Evolutionary conservation across 1,140 invertebrate species (phyloP).

Genomic region (Asbolus verrucosus): DNA sequence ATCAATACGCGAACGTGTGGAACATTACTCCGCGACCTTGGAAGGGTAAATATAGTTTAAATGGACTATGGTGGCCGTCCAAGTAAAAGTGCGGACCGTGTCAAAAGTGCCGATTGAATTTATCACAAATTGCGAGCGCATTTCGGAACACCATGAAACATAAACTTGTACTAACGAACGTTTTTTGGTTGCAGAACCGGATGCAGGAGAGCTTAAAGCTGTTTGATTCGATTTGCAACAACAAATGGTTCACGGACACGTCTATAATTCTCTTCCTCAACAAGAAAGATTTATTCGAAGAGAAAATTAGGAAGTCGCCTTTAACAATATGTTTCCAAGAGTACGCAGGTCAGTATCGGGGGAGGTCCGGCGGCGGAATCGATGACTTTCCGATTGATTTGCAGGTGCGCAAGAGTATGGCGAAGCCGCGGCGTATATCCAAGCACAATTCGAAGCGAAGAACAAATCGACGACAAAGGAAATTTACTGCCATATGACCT

Average conservation of each 20-base stretch:
- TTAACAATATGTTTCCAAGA: conserved; percentile 95
- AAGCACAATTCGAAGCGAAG: conserved; percentile 89
- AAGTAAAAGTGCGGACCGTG: no score
- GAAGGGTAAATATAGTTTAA: no score
- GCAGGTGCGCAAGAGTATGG: conserved; percentile 87
- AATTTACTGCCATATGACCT: conserved; percentile 93
- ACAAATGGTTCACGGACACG: conserved; percentile 98
- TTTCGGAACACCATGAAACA: neutral
- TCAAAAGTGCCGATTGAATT: no score
- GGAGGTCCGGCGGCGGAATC: neutral
- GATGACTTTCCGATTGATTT: conserved; percentile 47
- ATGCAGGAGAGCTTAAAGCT: conserved; percentile 96
- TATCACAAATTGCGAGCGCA: neutral
- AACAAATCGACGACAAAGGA: conserved; percentile 91
- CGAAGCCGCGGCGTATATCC: conserved; percentile 88
- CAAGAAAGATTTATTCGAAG: conserved; percentile 97
- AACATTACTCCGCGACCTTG: no score
- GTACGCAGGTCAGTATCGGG: conserved; percentile 79
- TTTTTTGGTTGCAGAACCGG: conserved; percentile 71
- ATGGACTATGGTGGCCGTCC: no score
- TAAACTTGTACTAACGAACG: conserved; percentile 18
- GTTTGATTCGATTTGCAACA: conserved; percentile 97
- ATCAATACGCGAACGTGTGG: no score
- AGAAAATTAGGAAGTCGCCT: conserved; percentile 91
- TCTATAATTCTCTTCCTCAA: conserved; percentile 98